Evolutionary conservation across 2,797 vertebrate species (phyloP).

Genomic region (Trematomus bernacchii): DNA sequence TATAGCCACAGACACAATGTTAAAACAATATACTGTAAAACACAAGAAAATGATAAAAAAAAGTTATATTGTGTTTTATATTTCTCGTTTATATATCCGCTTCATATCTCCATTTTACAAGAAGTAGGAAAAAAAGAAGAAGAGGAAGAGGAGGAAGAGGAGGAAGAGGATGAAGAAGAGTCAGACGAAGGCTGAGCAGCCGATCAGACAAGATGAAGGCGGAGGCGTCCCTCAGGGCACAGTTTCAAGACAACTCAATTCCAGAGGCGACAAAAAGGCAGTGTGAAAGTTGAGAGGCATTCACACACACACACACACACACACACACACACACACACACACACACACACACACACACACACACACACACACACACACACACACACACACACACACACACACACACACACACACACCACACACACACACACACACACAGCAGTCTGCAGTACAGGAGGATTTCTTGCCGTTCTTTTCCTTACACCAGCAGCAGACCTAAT

Average conservation of each 20-base stretch:
- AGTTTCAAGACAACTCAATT: constrained; percentile 16
- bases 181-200: neutral
- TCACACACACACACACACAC: constrained; percentile 15
- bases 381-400: no score
- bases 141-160: neutral
- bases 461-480: constrained; percentile 13
- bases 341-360: neutral
- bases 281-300: constrained; percentile 23
- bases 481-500: constrained; percentile 67
- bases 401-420: no score
- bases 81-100: no score
- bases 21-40: no score
- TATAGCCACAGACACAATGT: no score
- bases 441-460: constrained; percentile 11
- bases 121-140: neutral
- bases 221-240: constrained; percentile 18
- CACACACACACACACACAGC: neutral
- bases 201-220: neutral
- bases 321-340: constrained; percentile 16
- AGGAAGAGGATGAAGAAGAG: neutral
- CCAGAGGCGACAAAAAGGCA: constrained; percentile 35
- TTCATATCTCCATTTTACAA: no score
- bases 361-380: no score
- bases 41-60: no score
- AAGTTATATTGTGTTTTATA: no score